Conservation (phyloP, 2,888 invertebrate genomes). For the Endotricha flammealis region DNA sequence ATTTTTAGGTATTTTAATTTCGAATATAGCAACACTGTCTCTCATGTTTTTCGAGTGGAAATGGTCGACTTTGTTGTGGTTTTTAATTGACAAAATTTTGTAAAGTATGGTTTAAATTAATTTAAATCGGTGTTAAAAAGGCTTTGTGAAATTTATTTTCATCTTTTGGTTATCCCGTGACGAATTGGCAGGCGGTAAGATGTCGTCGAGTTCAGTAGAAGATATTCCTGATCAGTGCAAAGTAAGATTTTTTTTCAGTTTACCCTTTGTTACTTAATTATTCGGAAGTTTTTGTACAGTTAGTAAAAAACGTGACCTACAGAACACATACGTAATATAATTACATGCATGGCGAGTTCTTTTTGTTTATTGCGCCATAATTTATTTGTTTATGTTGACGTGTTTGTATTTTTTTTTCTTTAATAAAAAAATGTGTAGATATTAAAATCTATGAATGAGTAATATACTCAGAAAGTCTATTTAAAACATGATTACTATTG, state of each 20-base stretch:
- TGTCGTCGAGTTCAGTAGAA: slow-evolving; percentile 67
- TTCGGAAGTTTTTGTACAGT: slow-evolving; percentile 20
- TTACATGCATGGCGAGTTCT: not conserved
- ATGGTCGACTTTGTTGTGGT: slow-evolving; percentile 19
- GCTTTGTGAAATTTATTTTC: slow-evolving; percentile 9
- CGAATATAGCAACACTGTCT: slow-evolving; percentile 3
- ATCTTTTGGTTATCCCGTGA: not conserved
- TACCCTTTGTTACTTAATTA: slow-evolving; percentile 5
- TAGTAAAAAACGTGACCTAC: not conserved
- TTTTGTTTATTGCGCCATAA: slow-evolving; percentile 14
- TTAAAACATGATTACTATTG: no score
- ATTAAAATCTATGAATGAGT: no score
- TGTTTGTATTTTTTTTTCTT: not conserved
- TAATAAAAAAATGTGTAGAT: not conserved
- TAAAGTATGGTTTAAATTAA: slow-evolving; percentile 37
- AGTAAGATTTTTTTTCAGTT: slow-evolving; percentile 20
- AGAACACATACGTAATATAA: not conserved
- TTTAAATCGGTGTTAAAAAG: slow-evolving; percentile 13
- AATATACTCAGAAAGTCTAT: no score
- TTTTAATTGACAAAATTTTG: slow-evolving; percentile 32
- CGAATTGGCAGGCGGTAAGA: slow-evolving; percentile 23
- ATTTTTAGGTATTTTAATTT: no score
- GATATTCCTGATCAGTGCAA: slow-evolving; percentile 65
- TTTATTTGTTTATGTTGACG: slow-evolving; percentile 4
- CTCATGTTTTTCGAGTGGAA: not conserved